Conservation (phyloP, 2,797 vertebrate genomes). For the Epinephelus awoara region DNA sequence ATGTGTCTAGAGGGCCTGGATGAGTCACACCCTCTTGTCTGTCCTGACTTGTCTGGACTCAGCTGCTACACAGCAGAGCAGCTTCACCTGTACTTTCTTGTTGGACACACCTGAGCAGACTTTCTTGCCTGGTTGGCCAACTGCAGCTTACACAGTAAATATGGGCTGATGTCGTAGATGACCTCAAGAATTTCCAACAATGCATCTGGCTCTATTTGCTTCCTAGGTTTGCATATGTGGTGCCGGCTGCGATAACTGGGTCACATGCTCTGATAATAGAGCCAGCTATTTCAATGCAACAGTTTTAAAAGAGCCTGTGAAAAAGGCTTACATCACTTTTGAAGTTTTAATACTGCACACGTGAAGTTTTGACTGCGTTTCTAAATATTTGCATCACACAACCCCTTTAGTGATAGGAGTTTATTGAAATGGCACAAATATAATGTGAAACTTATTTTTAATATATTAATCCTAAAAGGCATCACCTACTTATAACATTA, state of each 20-base stretch:
- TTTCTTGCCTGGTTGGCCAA: slow-evolving; percentile 3
- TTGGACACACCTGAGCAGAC: slow-evolving; percentile 27
- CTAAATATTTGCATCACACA: not conserved
- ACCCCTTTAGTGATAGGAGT: no score
- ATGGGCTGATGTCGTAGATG: not conserved
- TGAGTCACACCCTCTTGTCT: not conserved
- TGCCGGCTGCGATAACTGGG: slow-evolving; percentile 22
- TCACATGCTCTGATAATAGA: slow-evolving; percentile 24
- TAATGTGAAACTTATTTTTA: no score
- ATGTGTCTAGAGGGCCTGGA: not conserved
- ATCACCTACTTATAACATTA: not conserved
- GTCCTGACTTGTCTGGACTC: slow-evolving; percentile 41
- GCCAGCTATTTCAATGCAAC: not conserved
- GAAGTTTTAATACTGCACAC: not conserved
- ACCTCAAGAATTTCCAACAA: slow-evolving; percentile 40
- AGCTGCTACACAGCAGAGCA: not conserved
- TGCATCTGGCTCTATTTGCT: slow-evolving; percentile 17
- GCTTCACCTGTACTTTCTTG: slow-evolving; percentile 51
- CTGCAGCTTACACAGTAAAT: not conserved
- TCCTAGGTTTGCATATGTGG: slow-evolving; percentile 3
- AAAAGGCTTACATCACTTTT: not conserved
- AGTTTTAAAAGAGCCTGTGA: not conserved
- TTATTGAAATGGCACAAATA: no score
- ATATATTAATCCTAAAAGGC: not conserved
- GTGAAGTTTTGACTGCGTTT: not conserved